Evolutionary conservation across 2,888 invertebrate genomes (phyloP).

Genomic region (Argyra leucocephala): DNA sequence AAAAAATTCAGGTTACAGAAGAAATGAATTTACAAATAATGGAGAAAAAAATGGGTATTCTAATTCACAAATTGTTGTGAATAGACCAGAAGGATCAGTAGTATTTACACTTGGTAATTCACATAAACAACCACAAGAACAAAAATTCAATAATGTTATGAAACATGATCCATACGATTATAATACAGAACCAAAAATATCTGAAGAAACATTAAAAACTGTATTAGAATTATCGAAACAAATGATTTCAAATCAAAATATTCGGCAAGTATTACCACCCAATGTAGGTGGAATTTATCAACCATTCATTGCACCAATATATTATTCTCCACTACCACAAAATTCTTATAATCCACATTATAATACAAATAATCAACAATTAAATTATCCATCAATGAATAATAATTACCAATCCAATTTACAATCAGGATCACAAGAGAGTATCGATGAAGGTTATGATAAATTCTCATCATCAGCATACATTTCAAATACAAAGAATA

Average conservation of each 20-base stretch:
- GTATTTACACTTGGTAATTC: slow-evolving; percentile 31
- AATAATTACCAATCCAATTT: slow-evolving; percentile 9
- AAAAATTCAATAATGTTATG: slow-evolving; percentile 16
- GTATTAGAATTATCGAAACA: slow-evolving; percentile 42
- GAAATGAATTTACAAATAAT: slow-evolving; percentile 18
- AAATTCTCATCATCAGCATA: slow-evolving; percentile 20
- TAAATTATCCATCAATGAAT: slow-evolving; percentile 28
- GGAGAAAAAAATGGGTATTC: slow-evolving; percentile 30
- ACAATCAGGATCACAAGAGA: slow-evolving; percentile 20
- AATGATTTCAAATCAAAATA: slow-evolving; percentile 40
- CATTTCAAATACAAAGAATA: slow-evolving; percentile 19
- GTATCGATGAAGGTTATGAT: slow-evolving; percentile 23
- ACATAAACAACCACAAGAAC: slow-evolving; percentile 2
- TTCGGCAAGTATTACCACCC: slow-evolving; percentile 35
- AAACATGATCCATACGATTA: slow-evolving; percentile 28
- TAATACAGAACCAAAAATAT: slow-evolving; percentile 34
- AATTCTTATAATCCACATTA: slow-evolving; percentile 17
- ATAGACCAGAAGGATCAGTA: slow-evolving; percentile 41
- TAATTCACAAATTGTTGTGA: slow-evolving; percentile 42
- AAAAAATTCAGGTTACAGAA: slow-evolving; percentile 29
- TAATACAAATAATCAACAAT: neutral
- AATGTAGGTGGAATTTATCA: slow-evolving; percentile 30
- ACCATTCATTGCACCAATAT: slow-evolving; percentile 37
- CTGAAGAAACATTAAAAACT: slow-evolving; percentile 42
- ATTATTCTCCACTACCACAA: slow-evolving; percentile 27